Evolutionary conservation across 2,888 invertebrate genomes (phyloP), one percentile per base, ranked within the genome.

Genomic region (Eupithecia inturbata): DNA sequence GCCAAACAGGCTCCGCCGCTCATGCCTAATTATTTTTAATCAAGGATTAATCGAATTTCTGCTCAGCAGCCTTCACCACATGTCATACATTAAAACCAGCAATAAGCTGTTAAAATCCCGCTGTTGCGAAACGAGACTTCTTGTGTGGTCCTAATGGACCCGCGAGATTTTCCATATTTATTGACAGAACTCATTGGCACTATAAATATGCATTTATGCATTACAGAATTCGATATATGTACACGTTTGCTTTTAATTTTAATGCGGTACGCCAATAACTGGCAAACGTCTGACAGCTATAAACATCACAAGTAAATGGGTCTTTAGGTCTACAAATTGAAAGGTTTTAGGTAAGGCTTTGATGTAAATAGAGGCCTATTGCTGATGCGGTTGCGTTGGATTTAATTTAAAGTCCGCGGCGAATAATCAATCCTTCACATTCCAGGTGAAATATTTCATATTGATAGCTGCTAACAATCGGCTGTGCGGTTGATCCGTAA

Each of bases 71-170:
- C 80, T 83, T 78, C 87, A 82, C 85, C 87, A 87, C 86, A 87
- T 88, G 87, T 87, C 87, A 84, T 81, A 79, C 73, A 84, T 86
- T 85, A 84, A 83, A 82, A 82, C 76, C 76, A 70, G 82, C 82
- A 83, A 85, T 85, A 85, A 89, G 85, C 88, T 83, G 87, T 86
- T 88, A 88, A 89, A 88, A 87, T 87, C 82, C 81, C 82, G 83
- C 81, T 84, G 73, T 82, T 84, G 63, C 45, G 19, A 87, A 88
- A 87, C 84, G 82, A 68, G 85, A 2, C 90, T 72, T 79, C 77
- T 89, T 91, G 92, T 93, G 93, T 91, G 93, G 93, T 90, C 93
- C 81, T 79, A 80, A 82, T 83, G 85, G 83, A 84, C 84, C 83
- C 85, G 83, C 80, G 85, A 57, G 57, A 87, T 90, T 88, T 87